Evolutionary conservation across 1,140 invertebrate species (phyloP).

Genomic region (Drosophila kurseongensis): DNA sequence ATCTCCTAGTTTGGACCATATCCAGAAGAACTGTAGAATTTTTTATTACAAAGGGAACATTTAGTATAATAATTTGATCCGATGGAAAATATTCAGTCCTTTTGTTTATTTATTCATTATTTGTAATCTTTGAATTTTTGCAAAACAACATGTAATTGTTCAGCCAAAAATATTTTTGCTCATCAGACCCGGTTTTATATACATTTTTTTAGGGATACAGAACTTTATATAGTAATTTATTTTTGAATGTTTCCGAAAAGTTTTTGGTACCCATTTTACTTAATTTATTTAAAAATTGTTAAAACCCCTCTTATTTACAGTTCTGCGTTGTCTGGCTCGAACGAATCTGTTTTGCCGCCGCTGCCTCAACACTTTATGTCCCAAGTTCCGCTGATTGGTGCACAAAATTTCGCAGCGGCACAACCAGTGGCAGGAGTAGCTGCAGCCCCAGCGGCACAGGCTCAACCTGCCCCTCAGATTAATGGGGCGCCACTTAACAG

Average conservation of each 20-base stretch:
- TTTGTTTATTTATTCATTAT: not conserved
- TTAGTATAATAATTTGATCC: too few relatives aligned
- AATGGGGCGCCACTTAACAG: conserved; percentile 19
- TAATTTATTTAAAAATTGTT: not conserved
- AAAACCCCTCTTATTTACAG: not conserved
- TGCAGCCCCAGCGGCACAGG: conserved; percentile 22
- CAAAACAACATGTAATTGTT: not conserved
- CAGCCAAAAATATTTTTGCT: conserved; percentile 8
- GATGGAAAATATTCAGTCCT: too few relatives aligned
- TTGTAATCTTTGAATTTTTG: conserved; percentile 11
- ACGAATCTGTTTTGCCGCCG: conserved; percentile 10
- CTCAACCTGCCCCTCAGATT: conserved; percentile 1
- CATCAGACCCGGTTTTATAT: conserved; percentile 8
- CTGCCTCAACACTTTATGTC: conserved; percentile 40
- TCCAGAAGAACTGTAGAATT: too few relatives aligned
- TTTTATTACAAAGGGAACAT: too few relatives aligned
- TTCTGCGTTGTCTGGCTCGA: conserved; percentile 14
- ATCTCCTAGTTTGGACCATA: too few relatives aligned
- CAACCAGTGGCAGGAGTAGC: conserved; percentile 29
- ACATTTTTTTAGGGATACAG: conserved; percentile 1
- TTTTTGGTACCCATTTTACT: not conserved
- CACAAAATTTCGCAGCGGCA: conserved; percentile 2
- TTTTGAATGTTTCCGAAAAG: not conserved
- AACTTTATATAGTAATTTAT: not conserved
- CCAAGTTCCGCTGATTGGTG: conserved; percentile 19